Conservation (phyloP, 1,140 invertebrate genomes). For the Trialeurodes vaporariorum region DNA sequence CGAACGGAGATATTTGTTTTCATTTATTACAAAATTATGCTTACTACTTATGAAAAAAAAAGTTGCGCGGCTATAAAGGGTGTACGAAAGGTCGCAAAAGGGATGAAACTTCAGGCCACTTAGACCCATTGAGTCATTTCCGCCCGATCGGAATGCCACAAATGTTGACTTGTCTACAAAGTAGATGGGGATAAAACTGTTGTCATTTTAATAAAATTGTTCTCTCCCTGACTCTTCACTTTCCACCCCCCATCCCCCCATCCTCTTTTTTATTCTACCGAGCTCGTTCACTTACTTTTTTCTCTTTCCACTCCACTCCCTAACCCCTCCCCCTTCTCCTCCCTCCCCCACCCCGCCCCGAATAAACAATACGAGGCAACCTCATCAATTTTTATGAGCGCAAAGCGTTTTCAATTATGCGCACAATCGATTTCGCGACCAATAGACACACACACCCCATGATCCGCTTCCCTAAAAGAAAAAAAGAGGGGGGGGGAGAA, state of each 20-base stretch:
- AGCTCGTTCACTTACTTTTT: too few relatives aligned
- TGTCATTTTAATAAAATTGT: conserved; percentile 1
- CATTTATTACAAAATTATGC: too few relatives aligned
- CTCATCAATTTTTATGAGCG: not conserved
- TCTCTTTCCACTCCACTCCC: not conserved
- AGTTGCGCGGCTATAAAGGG: too few relatives aligned
- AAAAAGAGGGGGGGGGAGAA: too few relatives aligned
- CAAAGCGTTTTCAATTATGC: not conserved
- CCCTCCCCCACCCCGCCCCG: not conserved
- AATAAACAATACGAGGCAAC: not conserved
- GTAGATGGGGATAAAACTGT: not conserved
- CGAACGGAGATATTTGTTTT: too few relatives aligned
- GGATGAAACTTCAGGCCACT: too few relatives aligned
- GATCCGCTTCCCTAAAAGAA: too few relatives aligned
- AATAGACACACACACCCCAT: too few relatives aligned
- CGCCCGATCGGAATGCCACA: too few relatives aligned
- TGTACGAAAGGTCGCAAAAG: too few relatives aligned
- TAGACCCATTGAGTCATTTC: too few relatives aligned
- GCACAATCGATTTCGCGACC: not conserved
- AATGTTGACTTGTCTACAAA: not conserved
- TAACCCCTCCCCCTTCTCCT: not conserved
- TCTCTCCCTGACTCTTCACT: not conserved
- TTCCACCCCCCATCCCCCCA: not conserved
- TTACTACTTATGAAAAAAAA: too few relatives aligned
- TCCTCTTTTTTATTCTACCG: not conserved